These are phyloP conservation scores for Calliphora vicina DNA, from an alignment of 1,140 invertebrate species.

Conservation along the genomic window DNA sequence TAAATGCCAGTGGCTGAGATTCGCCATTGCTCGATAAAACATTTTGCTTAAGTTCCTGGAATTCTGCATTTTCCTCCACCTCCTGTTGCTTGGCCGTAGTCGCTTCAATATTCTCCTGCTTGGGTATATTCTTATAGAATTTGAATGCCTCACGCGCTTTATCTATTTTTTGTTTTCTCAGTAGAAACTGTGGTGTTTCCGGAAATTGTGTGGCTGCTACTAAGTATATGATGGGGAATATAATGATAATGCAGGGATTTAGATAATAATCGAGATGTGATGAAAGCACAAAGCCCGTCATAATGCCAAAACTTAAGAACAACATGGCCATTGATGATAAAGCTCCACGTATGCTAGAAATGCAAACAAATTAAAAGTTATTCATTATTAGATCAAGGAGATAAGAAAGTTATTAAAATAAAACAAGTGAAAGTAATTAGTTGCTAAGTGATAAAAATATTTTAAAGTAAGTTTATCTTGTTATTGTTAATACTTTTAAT, in stretches of 20 bases:
- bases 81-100: neutral
- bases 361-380: neutral
- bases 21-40: neutral
- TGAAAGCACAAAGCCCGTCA: conserved; percentile 74
- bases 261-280: conserved; percentile 70
- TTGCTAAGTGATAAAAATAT: neutral
- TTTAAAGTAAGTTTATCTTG: neutral
- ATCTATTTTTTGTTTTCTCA: conserved; percentile 68
- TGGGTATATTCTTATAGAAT: conserved; percentile 49
- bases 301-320: conserved; percentile 80
- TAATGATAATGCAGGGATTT: conserved; percentile 73
- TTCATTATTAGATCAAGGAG: neutral
- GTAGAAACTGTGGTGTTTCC: conserved; percentile 81
- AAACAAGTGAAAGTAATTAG: neutral
- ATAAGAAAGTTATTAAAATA: neutral
- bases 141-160: conserved; percentile 72
- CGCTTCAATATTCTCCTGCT: neutral
- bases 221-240: conserved; percentile 73
- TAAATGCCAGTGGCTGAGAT: neutral
- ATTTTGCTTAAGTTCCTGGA: neutral
- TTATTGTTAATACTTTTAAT: too few relatives aligned
- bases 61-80: neutral
- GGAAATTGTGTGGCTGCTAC: conserved; percentile 76
- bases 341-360: conserved; percentile 73
- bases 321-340: conserved; percentile 85